phyloP scores from a whole-genome alignment of 2,888 invertebrate genomes.

The Apamea sordens region DNA sequence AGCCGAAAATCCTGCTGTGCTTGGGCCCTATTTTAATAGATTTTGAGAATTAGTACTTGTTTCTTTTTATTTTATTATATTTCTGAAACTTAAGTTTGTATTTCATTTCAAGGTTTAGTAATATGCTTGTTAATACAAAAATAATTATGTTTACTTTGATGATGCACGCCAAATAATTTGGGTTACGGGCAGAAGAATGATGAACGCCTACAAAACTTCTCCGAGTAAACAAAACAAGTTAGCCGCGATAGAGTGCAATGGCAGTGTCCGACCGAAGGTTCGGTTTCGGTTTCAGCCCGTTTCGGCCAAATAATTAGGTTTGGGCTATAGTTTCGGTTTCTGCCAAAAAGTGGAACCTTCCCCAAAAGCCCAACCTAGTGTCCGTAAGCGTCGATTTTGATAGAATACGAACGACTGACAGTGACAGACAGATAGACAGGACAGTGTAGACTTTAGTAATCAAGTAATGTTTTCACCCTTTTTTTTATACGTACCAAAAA shows the following conservation, averaged over 20 bases:
- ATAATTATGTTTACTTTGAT: background rate
- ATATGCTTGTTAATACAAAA: background rate
- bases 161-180: background rate
- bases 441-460: no score
- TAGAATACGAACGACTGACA: no score
- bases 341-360: no score
- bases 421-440: no score
- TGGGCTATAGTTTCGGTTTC: no score
- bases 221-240: background rate
- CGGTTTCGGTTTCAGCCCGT: no score
- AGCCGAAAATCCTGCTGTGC: background rate
- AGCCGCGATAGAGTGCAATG: background rate
- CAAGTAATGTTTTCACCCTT: no score
- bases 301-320: no score
- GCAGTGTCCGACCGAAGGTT: background rate
- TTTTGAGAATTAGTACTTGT: background rate
- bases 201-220: background rate
- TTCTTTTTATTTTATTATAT: background rate
- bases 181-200: background rate
- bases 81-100: background rate
- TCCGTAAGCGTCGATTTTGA: no score
- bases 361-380: no score
- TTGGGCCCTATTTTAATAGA: background rate
- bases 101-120: background rate
- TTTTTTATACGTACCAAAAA: no score